Base-by-base conservation (phyloP, 2,888 invertebrate genomes). In the Ceriagrion tenellum region DNA sequence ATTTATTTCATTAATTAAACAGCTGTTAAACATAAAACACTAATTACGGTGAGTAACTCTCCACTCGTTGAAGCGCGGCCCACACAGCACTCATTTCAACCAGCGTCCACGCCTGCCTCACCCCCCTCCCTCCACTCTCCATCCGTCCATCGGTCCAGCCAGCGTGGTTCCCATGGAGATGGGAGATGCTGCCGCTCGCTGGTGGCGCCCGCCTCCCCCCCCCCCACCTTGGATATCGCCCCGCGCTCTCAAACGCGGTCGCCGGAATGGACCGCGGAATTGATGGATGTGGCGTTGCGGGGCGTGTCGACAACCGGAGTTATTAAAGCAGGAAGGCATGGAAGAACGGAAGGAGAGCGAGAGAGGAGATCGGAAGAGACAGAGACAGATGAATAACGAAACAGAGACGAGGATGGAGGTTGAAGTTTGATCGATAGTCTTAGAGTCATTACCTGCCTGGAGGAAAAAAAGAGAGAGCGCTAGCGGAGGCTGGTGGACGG, bases 301-400 rank as follows among this genome's bases (percentile, higher is more conserved):
- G 93, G 93, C 69, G 93, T 93, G 93, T 93, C 93, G 93, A 93
- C 93, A 93, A 93, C 69, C 63, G 93, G 69, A 74, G 93, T 93
- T 93, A 93, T 93, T 93, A 93, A 93, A 93, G 93, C 93, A 93
- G 93, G 63, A 93, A 93, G 93, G 93, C 69, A 63, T 40, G 47
- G 93, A 35, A 20, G 69, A 26, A 69, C 59, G 93, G 63, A 91
- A 59, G 91, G 90, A 30, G n/a, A n/a, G n/a, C n/a, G n/a, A n/a
- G n/a, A n/a, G 90, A 56, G 30, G 93, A 93, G 93, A 93, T 93
- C 93, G 93, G 93, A 74, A 93, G 93, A 74, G 93, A 93, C 93
- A 93, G 93, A 93, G 93, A 93, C 93, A 69, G 93, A 93, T 93
- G 93, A 93, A 93, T 93, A 93, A 93, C 93, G 93, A 93, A 93